A percentile compares a stretch with the other conserved stretches of the same genome.
These are phyloP conservation scores for Cephus pygmeus DNA, from an alignment of 2,888 invertebrate species.

Conservation along the genomic window DNA sequence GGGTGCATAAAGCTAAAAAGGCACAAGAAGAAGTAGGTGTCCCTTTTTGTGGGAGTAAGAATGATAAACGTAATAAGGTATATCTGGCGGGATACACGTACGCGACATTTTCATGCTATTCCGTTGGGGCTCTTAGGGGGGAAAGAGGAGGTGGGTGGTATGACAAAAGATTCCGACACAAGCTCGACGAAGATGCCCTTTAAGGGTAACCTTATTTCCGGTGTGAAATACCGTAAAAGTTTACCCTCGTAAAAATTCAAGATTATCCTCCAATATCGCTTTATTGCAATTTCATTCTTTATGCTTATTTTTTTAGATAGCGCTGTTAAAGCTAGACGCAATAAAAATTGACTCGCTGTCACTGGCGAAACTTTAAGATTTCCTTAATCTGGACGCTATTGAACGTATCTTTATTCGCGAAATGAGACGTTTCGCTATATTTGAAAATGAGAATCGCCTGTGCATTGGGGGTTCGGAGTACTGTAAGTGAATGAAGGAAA, in stretches of 20 bases:
- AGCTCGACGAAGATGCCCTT: constrained; percentile 19
- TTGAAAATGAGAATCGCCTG: background rate
- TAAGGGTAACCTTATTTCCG: constrained; percentile 14
- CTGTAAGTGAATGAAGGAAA: background rate
- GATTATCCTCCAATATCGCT: constrained; percentile 15
- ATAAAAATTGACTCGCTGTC: background rate
- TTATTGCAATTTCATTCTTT: constrained; percentile 10
- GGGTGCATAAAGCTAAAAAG: no score
- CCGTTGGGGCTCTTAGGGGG: no score
- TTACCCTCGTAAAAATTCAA: constrained; percentile 14
- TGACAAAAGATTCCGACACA: background rate
- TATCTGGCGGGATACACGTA: background rate
- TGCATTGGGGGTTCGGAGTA: background rate
- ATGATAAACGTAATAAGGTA: background rate
- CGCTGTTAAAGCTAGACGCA: background rate
- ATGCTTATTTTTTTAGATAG: background rate
- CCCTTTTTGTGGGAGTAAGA: background rate
- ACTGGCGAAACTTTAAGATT: no score
- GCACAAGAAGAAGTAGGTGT: background rate
- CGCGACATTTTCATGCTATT: background rate
- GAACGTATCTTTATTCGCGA: background rate
- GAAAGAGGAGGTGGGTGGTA: background rate
- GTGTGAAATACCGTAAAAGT: background rate
- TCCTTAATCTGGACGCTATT: no score
- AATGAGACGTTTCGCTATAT: background rate